Conservation (phyloP, 2,797 vertebrate species). For the Tachyglossus aculeatus region DNA sequence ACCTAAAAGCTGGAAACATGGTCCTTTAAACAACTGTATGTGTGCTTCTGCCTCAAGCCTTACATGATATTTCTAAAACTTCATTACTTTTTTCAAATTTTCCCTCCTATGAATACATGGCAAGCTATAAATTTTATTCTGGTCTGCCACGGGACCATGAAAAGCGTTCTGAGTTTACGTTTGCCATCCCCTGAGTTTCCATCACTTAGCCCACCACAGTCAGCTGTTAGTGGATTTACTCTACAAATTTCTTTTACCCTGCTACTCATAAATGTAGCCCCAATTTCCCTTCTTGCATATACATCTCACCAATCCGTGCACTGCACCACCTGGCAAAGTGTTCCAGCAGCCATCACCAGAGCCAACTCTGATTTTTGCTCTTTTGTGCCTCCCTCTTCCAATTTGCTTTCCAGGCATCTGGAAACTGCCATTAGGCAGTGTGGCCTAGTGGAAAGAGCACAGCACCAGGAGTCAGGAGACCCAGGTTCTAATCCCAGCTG, state of each 20-base stretch:
- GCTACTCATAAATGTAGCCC: background rate
- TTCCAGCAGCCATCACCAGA: background rate
- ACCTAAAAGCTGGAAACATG: background rate
- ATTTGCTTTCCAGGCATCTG: background rate
- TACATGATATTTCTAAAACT: background rate
- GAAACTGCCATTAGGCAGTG: too few species aligned
- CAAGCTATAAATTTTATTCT: too few species aligned
- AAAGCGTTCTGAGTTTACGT: background rate
- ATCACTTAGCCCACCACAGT: background rate
- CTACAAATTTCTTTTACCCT: background rate
- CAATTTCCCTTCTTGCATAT: background rate
- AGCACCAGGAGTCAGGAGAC: too few species aligned
- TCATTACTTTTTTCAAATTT: too few species aligned
- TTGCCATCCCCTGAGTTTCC: background rate
- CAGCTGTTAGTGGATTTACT: background rate
- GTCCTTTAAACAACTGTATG: background rate
- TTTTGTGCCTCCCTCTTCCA: background rate
- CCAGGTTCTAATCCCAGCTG: too few species aligned
- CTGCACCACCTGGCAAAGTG: too few species aligned
- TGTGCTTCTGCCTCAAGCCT: background rate
- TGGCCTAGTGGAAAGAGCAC: too few species aligned
- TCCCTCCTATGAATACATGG: too few species aligned
- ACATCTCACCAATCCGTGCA: too few species aligned
- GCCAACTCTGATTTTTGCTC: background rate
- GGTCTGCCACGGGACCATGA: too few species aligned